A percentile compares a stretch with the other conserved stretches of the same genome.
Conservation (phyloP, 2,888 invertebrate genomes). For the Cataglyphis albicans region DNA sequence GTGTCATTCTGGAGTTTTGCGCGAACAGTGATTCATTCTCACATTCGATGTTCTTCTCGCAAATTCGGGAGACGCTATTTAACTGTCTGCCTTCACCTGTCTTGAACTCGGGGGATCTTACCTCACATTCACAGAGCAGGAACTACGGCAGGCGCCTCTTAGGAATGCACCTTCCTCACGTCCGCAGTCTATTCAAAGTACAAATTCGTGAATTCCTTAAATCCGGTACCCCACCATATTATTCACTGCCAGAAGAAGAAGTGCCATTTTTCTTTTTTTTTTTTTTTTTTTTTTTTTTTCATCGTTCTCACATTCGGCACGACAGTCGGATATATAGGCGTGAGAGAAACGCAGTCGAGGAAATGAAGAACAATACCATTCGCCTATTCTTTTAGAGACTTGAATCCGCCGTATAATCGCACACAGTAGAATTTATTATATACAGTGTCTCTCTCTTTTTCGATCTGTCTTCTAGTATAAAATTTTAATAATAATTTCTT, state of each 20-base stretch:
- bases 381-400: slow-evolving; percentile 1
- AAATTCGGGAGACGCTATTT: slow-evolving; percentile 57
- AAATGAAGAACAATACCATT: slow-evolving; percentile 38
- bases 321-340: slow-evolving; percentile 31
- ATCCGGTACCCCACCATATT: background rate
- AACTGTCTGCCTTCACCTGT: slow-evolving; percentile 22
- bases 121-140: slow-evolving; percentile 63
- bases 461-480: background rate
- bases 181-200: slow-evolving; percentile 44
- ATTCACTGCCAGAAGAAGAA: background rate
- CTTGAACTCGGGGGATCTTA: slow-evolving; percentile 27
- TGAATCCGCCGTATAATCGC: slow-evolving; percentile 1
- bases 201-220: slow-evolving; percentile 1
- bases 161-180: slow-evolving; percentile 68
- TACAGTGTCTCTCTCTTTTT: background rate
- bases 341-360: slow-evolving; percentile 25
- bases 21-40: slow-evolving; percentile 47
- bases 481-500: background rate
- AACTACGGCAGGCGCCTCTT: slow-evolving; percentile 68
- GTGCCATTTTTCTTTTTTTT: background rate
- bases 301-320: slow-evolving; percentile 31
- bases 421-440: background rate
- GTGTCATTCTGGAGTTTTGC: slow-evolving; percentile 6
- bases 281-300: background rate
- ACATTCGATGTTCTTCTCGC: slow-evolving; percentile 18